Base-by-base conservation (phyloP, 1,140 invertebrate species). In the Drosophila gunungcola region DNA sequence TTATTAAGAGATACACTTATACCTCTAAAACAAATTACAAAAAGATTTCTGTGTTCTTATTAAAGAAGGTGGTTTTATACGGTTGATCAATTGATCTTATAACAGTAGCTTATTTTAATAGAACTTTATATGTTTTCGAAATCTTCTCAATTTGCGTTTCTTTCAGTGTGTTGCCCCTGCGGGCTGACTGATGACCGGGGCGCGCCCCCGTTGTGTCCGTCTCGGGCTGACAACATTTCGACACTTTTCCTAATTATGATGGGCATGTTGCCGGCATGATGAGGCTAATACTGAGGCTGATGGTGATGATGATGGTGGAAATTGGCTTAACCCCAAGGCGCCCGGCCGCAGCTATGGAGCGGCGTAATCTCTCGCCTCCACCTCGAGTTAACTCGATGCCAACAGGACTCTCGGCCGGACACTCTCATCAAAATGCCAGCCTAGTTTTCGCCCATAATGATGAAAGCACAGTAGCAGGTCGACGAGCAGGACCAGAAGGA, bases 201-300 rank as follows among this genome's bases (percentile, higher is more conserved):
- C 13, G 25, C 60, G 60, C 60, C 60, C 27, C 43, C 42, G 51
- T 58, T 25, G 53, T 55, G 68, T 78, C 56, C 41, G 49, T 68
- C 46, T 57, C 43, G 25, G 41, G 36, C 80, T 80, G 73, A 89
- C 83, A 89, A 83, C 64, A 80, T 84, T 89, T 88, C 76, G 80
- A 76, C 84, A 88, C 76, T 89, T 88, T 83, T 80, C 80, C 72
- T 88, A 88, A 88, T 89, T 83, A 88, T 88, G 83, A 88, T 89
- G 73, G 84, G 80, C 83, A 89, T 88, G 83, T 83, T 83, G 80
- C 58, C 72, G 63, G 62, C 27, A 67, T 74, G 52, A 73, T 70
- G 67, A 70, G 67, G 27, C 67, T 70, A 69, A 70, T 68, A 38
- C 64, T 52, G 61, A 16, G 38, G 41, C 57, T 58, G 69, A 70